Base-by-base conservation (phyloP, 2,888 invertebrate genomes). In the Salticus scenicus region DNA sequence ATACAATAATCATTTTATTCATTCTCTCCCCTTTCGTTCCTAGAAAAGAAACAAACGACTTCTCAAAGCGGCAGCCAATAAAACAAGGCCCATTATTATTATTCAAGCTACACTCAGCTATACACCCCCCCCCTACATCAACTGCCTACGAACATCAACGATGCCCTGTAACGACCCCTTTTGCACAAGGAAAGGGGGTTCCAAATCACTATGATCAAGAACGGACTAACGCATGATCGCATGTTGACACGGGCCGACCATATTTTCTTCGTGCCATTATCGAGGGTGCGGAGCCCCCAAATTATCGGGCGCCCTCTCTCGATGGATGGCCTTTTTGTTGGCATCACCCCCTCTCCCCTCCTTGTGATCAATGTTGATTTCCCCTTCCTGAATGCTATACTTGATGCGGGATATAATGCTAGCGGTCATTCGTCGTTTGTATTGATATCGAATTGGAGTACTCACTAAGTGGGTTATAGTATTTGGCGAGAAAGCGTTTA, bases 271-370 rank as follows among this genome's bases (percentile, higher is more conserved):
- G 71, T 71, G 76, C 77, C 75, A 81, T 81, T 81, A 81, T 81
- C 78, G 63, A 31, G 81, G 82, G 73, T 30, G 74, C 64, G 37
- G 74, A 64, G 64, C 64, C 74, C 74, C 83, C 73, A 77, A 84
- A 78, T 77, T 78, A 73, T 47, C 72, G 77, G 83, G 77, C 72
- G 64, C 64, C 71, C 80, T 70, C 70, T 79, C 30, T 67, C 77
- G 73, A 77, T 77, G 83, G 77, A 84, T 84, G 73, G 77, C 77
- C 83, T 83, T 84, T 84, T 84, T 84, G 83, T 73, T 77, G 72
- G 76, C 57, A 51, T 20, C 28, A 27, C 57, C 57, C 33, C 24
- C 33, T 63, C 63, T 51, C 72, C 41, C 42, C 71, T 51, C 41
- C 41, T 41, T 31, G 81, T 73, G 75, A 71, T 76, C 76, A 66